Conservation (phyloP, 2,888 invertebrate genomes). For the Sphecodes monilicornis region DNA sequence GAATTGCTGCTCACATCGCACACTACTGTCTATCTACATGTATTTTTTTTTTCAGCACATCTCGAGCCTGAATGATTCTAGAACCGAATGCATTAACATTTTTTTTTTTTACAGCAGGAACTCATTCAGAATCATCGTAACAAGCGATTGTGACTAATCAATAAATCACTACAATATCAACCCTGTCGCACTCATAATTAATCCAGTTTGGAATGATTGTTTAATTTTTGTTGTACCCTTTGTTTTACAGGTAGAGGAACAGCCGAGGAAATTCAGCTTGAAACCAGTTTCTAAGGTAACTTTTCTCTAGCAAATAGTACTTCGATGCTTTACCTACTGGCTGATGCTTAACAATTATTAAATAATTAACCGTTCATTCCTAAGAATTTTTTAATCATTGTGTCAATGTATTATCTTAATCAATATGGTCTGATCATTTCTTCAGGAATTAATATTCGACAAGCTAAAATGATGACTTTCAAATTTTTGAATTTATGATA, state of each 20-base stretch:
- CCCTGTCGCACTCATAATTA: not conserved
- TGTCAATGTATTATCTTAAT: too few relatives aligned
- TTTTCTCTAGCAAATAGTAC: not conserved
- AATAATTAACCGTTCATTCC: not conserved
- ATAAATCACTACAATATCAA: not conserved
- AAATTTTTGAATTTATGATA: too few relatives aligned
- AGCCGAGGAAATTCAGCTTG: slow-evolving; percentile 75
- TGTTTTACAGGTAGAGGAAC: slow-evolving; percentile 78
- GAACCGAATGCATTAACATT: slow-evolving; percentile 15
- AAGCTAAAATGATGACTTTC: too few relatives aligned
- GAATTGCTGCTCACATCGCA: not conserved
- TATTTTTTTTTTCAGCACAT: slow-evolving; percentile 24
- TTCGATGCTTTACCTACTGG: not conserved
- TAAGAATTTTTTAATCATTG: too few relatives aligned
- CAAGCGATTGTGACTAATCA: slow-evolving; percentile 29
- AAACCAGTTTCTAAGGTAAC: slow-evolving; percentile 77
- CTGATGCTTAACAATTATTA: not conserved
- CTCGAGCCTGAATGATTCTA: slow-evolving; percentile 22
- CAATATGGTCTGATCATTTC: too few relatives aligned
- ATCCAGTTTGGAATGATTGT: not conserved
- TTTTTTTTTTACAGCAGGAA: slow-evolving; percentile 9
- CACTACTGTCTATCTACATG: not conserved
- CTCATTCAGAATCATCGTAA: slow-evolving; percentile 29
- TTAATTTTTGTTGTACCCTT: not conserved
- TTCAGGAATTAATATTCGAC: too few relatives aligned